Evolutionary conservation across 2,113 vertebrate genomes (phyloP).

Genomic region (Planiliza haematocheilus): DNA sequence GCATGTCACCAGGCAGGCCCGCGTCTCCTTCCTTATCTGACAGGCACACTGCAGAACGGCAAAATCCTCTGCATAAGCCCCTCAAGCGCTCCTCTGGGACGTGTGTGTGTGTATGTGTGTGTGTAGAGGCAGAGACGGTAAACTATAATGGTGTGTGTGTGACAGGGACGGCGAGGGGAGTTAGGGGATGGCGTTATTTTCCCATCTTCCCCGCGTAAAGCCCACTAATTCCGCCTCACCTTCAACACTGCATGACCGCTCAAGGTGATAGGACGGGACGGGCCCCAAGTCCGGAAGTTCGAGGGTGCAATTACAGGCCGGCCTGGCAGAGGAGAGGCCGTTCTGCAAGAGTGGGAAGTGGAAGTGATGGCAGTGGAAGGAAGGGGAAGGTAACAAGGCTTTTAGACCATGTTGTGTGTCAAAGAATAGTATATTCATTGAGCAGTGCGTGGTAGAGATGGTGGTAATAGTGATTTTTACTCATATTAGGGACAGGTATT

Average conservation of each 20-base stretch:
- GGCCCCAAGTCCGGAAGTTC: slow-evolving; percentile 10
- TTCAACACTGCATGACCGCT: slow-evolving; percentile 59
- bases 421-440: too few relatives aligned
- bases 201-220: slow-evolving; percentile 59
- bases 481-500: too few relatives aligned
- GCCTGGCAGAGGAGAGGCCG: slow-evolving; percentile 43
- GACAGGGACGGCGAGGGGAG: slow-evolving; percentile 54
- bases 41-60: slow-evolving; percentile 80
- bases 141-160: slow-evolving; percentile 30
- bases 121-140: slow-evolving; percentile 25
- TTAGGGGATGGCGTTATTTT: slow-evolving; percentile 78
- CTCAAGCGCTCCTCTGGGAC: slow-evolving; percentile 70
- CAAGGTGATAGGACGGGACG: slow-evolving; percentile 65
- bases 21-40: slow-evolving; percentile 76
- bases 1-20: slow-evolving; percentile 67
- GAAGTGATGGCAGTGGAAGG: background rate
- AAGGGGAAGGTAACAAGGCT: background rate
- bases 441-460: too few relatives aligned
- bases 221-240: slow-evolving; percentile 68
- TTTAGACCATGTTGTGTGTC: background rate
- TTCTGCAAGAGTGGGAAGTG: slow-evolving; percentile 31
- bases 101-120: slow-evolving; percentile 13
- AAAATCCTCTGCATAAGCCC: slow-evolving; percentile 76
- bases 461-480: too few relatives aligned
- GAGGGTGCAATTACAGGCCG: slow-evolving; percentile 64